phyloP scores from a whole-genome alignment of 2,113 vertebrate species.

The Myotis brandtii region DNA sequence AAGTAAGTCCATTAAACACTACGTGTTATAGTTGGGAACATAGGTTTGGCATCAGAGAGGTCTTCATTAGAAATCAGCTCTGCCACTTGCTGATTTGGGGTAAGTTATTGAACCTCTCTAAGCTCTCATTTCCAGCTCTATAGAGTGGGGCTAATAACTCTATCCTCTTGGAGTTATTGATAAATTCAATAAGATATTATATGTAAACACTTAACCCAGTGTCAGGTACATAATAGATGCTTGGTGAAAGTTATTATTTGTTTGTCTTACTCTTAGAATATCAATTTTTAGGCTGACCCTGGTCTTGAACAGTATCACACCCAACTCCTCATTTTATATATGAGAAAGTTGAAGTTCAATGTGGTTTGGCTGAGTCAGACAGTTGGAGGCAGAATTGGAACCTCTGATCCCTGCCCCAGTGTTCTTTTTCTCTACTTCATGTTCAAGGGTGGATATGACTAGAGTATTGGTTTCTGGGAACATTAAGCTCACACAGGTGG shows the following conservation, averaged over 20 bases:
- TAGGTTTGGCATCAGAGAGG: not conserved
- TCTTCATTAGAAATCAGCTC: not conserved
- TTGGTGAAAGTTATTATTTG: not conserved
- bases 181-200: not conserved
- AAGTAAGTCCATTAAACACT: not conserved
- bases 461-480: not conserved
- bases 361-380: not conserved
- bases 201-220: not conserved
- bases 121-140: not conserved
- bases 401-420: not conserved
- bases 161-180: not conserved
- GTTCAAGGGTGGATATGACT: not conserved
- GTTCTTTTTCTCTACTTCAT: not conserved
- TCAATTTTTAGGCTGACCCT: not conserved
- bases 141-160: not conserved
- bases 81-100: not conserved
- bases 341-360: not conserved
- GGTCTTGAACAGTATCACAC: not conserved
- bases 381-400: not conserved
- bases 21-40: not conserved
- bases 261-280: conserved; percentile 7
- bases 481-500: not conserved
- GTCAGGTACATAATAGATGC: not conserved
- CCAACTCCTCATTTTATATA: not conserved
- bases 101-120: not conserved